A percentile compares a stretch with the other conserved stretches of the same genome.
Evolutionary conservation across 2,113 vertebrate genomes (phyloP).

Genomic region (Carettochelys insculpta): DNA sequence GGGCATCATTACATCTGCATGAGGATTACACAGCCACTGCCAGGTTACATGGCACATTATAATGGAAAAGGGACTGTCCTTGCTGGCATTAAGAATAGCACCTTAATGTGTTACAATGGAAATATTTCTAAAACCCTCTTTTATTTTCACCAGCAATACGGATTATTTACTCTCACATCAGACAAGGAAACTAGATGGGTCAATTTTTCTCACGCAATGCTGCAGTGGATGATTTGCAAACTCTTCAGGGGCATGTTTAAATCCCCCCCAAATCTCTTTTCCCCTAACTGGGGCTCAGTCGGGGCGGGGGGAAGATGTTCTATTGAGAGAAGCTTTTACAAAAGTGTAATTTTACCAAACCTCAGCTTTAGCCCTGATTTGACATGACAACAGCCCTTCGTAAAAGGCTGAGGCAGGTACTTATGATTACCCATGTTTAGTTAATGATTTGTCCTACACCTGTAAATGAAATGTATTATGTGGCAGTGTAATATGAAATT

Average conservation of each 20-base stretch:
- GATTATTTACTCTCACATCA: background rate
- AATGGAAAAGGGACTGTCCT: slow-evolving; percentile 15
- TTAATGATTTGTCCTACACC: slow-evolving; percentile 63
- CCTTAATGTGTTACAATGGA: slow-evolving; percentile 51
- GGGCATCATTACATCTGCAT: slow-evolving; percentile 52
- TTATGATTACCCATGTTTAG: slow-evolving; percentile 64
- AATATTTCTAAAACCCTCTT: slow-evolving; percentile 52
- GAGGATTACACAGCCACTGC: slow-evolving; percentile 49
- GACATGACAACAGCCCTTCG: slow-evolving; percentile 54
- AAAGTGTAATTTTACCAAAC: slow-evolving; percentile 61
- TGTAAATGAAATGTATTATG: slow-evolving; percentile 38
- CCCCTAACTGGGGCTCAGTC: slow-evolving; percentile 1
- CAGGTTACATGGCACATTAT: slow-evolving; percentile 56
- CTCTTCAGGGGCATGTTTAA: slow-evolving; percentile 40
- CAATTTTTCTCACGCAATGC: slow-evolving; percentile 34
- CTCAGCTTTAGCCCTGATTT: slow-evolving; percentile 55
- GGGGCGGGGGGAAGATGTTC: background rate
- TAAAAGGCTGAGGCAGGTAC: slow-evolving; percentile 56
- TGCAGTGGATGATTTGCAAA: slow-evolving; percentile 56
- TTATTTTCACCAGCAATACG: slow-evolving; percentile 35
- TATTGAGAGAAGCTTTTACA: slow-evolving; percentile 38
- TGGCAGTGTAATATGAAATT: background rate
- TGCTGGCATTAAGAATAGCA: slow-evolving; percentile 52
- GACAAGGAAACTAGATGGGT: slow-evolving; percentile 24
- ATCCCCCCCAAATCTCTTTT: slow-evolving; percentile 64